Percentiles rank a stretch among this genome's conserved stretches.
Conservation (phyloP, 37 sponge, comb jelly and placozoan species). For the Amphimedon queenslandica region DNA sequence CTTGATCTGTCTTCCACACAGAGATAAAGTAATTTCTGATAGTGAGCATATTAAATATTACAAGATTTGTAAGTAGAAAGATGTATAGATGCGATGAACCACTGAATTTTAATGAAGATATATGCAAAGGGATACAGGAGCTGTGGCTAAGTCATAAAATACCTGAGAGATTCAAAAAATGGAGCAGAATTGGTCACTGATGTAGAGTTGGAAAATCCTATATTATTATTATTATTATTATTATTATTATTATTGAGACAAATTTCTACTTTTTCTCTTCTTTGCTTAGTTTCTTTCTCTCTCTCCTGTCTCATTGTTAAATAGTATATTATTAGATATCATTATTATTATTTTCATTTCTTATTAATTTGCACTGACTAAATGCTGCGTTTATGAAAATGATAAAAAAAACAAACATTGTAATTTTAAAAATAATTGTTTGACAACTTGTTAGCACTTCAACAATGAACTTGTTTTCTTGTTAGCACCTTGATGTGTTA, state of each 20-base stretch:
- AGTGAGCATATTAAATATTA: too few species aligned
- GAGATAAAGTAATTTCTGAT: too few species aligned
- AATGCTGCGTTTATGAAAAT: too few species aligned
- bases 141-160: constrained; percentile 68
- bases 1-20: too few species aligned
- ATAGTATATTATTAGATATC: background rate
- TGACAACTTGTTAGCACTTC: too few species aligned
- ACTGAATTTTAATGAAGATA: constrained; percentile 49
- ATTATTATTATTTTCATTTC: background rate
- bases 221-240: background rate
- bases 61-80: too few species aligned
- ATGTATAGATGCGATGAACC: constrained; percentile 61
- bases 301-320: background rate
- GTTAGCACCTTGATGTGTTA: too few species aligned
- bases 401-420: too few species aligned
- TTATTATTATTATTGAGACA: background rate
- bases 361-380: too few species aligned
- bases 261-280: background rate
- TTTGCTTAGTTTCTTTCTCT: background rate
- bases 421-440: too few species aligned
- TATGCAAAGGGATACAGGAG: constrained; percentile 29
- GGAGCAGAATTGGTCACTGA: constrained; percentile 58
- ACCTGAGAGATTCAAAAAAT: constrained; percentile 46
- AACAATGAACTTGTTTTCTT: too few species aligned
- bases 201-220: too few species aligned